Conservation (phyloP, 2,797 vertebrate species). For the Lycodopsis pacificus region DNA sequence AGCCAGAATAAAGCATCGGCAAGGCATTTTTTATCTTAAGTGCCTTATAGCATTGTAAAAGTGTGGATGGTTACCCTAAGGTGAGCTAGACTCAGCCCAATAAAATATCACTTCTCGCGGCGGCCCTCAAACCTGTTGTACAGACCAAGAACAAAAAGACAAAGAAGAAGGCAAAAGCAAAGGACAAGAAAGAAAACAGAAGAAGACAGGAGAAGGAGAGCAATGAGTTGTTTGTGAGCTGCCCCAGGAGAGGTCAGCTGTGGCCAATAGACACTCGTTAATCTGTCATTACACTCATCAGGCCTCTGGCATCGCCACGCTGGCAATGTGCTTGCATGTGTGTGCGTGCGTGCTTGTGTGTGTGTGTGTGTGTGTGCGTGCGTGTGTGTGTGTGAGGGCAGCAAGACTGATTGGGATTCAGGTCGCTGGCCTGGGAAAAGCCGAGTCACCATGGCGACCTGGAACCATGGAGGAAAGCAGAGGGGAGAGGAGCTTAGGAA, state of each 20-base stretch:
- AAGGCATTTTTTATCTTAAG: constrained; percentile 28
- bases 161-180: constrained; percentile 24
- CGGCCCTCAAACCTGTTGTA: constrained; percentile 28
- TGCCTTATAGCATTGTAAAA: constrained; percentile 20
- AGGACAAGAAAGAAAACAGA: constrained; percentile 25
- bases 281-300: constrained; percentile 83
- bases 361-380: neutral
- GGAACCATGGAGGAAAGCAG: constrained; percentile 58
- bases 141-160: constrained; percentile 35
- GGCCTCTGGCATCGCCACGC: constrained; percentile 65
- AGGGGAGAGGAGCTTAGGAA: constrained; percentile 25
- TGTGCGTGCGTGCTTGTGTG: constrained; percentile 36
- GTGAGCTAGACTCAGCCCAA: constrained; percentile 38
- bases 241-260: constrained; percentile 75
- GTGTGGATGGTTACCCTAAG: constrained; percentile 30
- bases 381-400: constrained; percentile 39
- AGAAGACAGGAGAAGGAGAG: constrained; percentile 19
- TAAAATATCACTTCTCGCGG: constrained; percentile 51
- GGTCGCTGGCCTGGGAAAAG: constrained; percentile 67
- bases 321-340: constrained; percentile 24
- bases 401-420: constrained; percentile 74
- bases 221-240: constrained; percentile 73
- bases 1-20: constrained; percentile 18
- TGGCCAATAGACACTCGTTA: constrained; percentile 74
- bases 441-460: constrained; percentile 82